Evolutionary conservation across 1,140 invertebrate genomes (phyloP), one percentile per base, ranked within the genome.

Genomic region (Cecropterus lyciades): DNA sequence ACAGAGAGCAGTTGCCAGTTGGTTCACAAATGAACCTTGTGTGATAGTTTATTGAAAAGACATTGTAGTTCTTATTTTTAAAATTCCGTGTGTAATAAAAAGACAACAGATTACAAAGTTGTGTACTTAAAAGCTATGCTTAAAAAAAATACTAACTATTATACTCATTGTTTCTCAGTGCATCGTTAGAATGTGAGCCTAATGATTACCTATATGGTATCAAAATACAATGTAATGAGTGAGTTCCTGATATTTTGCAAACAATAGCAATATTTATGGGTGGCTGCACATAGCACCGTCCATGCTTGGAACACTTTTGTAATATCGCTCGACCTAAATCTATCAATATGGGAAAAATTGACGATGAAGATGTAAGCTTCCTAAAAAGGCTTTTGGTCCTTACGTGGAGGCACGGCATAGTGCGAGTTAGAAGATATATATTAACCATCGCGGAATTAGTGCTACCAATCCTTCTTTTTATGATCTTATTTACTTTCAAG

Each of bases 361-460:
- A 14, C 0, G 8, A 24, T 40, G 10, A 24, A 6, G 14, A 9
- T 16, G 3, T 55, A 43, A 0, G 16, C 6, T 65, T 40, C 40
- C 52, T 49, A 59, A 65, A 53, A 45, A 57, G 16, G 4, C 33
- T 56, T 9, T 20, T 56, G 42, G 79, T 85, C 33, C 73, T 88
- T 53, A 72, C 85, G 71, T 85, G 79, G 74, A 88, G 86, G 57
- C 80, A 86, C 55, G 49, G 70, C 1, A 67, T 72, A 6, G 82
- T 85, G 6, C 73, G 85, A 11, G 55, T 67, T 11, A 79, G 77
- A 65, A 75, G 75, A 52, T 86, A 77, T 43, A 75, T 86, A 5
- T 75, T 79, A 16, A 88, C 84, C 3, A 37, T 66, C 3, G 40
- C 82, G 5, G 84, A 86, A 53, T 55, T 84, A 9, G 15, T 77